Conservation (phyloP, 2,113 vertebrate genomes). For the Microtus oregoni region DNA sequence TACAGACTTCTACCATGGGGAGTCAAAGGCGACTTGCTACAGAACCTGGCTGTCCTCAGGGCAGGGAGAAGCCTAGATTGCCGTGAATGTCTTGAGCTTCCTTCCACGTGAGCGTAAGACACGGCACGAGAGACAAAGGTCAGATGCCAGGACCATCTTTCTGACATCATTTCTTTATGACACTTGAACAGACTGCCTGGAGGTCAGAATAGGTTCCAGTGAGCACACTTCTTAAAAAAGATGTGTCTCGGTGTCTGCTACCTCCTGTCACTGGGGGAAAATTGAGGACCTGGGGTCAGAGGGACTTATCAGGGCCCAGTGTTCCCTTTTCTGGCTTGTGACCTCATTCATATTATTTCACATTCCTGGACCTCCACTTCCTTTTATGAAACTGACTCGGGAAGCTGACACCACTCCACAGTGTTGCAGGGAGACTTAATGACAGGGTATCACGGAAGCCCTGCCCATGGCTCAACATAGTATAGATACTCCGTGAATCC, state of each 20-base stretch:
- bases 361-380: not conserved
- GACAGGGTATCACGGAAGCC: rapidly evolving
- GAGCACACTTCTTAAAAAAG: not conserved
- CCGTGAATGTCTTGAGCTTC: too few relatives aligned
- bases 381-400: not conserved
- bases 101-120: not conserved
- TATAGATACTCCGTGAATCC: too few relatives aligned
- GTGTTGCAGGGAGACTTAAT: not conserved
- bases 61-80: rapidly evolving
- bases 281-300: not conserved
- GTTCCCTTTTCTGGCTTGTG: not conserved
- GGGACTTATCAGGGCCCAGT: too few relatives aligned
- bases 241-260: not conserved
- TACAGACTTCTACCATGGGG: not conserved
- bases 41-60: not conserved
- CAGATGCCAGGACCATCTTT: not conserved
- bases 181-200: not conserved
- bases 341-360: not conserved
- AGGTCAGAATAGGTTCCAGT: not conserved
- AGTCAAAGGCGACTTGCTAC: not conserved
- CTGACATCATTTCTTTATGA: not conserved
- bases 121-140: not conserved
- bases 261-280: rapidly evolving
- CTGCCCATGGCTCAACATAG: not conserved
- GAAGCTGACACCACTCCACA: not conserved